phyloP scores from a whole-genome alignment of 1,140 invertebrate species.

The Drosophila kohkoa region DNA sequence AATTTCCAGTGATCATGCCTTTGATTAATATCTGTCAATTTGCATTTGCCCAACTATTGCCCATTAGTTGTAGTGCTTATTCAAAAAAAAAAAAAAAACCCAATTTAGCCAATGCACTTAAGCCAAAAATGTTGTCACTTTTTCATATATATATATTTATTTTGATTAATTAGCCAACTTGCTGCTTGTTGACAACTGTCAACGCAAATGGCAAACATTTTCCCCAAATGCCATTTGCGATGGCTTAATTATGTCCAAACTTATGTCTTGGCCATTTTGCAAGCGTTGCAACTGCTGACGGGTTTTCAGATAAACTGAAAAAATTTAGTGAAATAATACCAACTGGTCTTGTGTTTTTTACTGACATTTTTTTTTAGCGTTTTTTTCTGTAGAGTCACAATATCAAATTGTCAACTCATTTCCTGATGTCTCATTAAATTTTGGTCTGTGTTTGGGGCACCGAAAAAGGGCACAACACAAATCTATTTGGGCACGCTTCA shows the following conservation, averaged over 20 bases:
- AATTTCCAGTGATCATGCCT: neutral
- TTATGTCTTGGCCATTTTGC: constrained; percentile 63
- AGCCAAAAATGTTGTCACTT: constrained; percentile 48
- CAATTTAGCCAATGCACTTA: constrained; percentile 22
- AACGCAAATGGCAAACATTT: constrained; percentile 77
- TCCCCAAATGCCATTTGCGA: constrained; percentile 57
- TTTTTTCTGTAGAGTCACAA: constrained; percentile 7
- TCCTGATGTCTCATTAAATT: constrained; percentile 35
- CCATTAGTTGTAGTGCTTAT: constrained; percentile 23
- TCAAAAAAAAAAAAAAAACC: constrained; percentile 6
- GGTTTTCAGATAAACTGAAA: constrained; percentile 55
- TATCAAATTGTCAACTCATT: constrained; percentile 62
- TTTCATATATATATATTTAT: constrained; percentile 39
- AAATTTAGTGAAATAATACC: constrained; percentile 10
- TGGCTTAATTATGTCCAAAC: constrained; percentile 81
- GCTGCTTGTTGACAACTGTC: constrained; percentile 69
- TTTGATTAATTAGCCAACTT: constrained; percentile 73
- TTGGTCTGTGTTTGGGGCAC: constrained; percentile 4
- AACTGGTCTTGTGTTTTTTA: constrained; percentile 20
- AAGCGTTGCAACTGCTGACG: constrained; percentile 57
- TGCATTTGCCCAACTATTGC: constrained; percentile 9
- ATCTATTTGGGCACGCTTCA: constrained; percentile 75
- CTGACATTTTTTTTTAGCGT: neutral
- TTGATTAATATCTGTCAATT: constrained; percentile 5
- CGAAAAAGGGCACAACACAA: constrained; percentile 51